Conservation (phyloP, 2,888 invertebrate species). For the Hanleya hanleyi region DNA sequence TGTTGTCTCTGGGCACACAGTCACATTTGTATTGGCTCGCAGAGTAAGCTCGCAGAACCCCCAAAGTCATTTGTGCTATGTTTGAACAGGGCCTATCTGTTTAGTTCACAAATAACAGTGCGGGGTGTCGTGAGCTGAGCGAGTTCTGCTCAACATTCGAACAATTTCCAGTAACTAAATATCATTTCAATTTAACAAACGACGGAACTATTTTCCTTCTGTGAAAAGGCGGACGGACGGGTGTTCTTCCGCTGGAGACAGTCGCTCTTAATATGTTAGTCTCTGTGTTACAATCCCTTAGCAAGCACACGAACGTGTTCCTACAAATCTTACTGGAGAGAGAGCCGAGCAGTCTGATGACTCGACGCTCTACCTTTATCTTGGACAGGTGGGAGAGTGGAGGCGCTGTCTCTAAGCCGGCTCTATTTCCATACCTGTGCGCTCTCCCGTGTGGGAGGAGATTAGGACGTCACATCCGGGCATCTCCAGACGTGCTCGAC, state of each 20-base stretch:
- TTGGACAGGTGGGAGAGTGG: too few species aligned
- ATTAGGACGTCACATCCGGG: too few species aligned
- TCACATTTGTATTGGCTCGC: neutral
- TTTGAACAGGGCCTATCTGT: constrained; percentile 5
- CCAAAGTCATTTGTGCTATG: neutral
- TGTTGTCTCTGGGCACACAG: constrained; percentile 1
- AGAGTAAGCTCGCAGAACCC: neutral
- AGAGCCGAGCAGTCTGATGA: neutral
- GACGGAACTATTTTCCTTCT: constrained; percentile 5
- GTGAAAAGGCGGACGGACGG: constrained; percentile 6
- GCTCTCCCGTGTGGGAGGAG: too few species aligned
- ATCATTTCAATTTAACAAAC: constrained; percentile 11
- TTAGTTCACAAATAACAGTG: constrained; percentile 2
- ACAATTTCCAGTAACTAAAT: constrained; percentile 11
- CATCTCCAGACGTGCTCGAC: too few species aligned
- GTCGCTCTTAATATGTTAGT: neutral
- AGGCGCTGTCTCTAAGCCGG: too few species aligned
- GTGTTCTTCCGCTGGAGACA: neutral
- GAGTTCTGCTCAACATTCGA: neutral
- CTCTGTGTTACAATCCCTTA: neutral
- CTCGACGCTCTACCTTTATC: too few species aligned
- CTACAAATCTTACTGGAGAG: neutral
- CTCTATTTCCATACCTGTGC: too few species aligned
- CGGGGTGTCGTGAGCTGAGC: neutral
- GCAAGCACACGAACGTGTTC: neutral